Evolutionary conservation across 23 tunicate species (phyloP).

Genomic region (Diplosoma virens): DNA sequence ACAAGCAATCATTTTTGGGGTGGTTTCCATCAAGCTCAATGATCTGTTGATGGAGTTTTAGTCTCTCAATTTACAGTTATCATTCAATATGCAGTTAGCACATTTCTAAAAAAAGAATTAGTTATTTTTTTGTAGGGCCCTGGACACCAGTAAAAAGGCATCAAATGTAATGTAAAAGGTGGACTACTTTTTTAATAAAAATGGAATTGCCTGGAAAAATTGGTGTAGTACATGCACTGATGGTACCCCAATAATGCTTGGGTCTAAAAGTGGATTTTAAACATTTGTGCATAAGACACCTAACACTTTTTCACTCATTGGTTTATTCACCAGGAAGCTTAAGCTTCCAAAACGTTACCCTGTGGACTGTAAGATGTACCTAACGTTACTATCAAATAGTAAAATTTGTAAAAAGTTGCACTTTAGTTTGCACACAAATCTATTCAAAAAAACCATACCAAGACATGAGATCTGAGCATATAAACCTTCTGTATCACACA

Average conservation of each 20-base stretch:
- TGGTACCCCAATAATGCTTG: too few species aligned
- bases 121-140: not conserved
- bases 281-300: not conserved
- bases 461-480: not conserved
- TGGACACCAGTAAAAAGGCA: not conserved
- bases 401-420: not conserved
- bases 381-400: not conserved
- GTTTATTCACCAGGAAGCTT: too few species aligned
- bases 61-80: not conserved
- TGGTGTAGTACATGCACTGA: too few species aligned
- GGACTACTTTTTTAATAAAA: too few species aligned
- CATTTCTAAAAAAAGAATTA: not conserved
- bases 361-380: not conserved
- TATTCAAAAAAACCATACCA: too few species aligned
- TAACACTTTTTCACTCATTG: too few species aligned
- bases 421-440: not conserved
- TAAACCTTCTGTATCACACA: not conserved
- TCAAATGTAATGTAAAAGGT: not conserved
- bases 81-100: not conserved
- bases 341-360: not conserved
- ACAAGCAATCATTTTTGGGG: not conserved
- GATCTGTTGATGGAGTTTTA: not conserved
- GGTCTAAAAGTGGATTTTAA: not conserved
- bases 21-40: not conserved
- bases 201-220: too few species aligned